phyloP scores from a whole-genome alignment of 2,888 invertebrate genomes.

The Cephus pygmeus region DNA sequence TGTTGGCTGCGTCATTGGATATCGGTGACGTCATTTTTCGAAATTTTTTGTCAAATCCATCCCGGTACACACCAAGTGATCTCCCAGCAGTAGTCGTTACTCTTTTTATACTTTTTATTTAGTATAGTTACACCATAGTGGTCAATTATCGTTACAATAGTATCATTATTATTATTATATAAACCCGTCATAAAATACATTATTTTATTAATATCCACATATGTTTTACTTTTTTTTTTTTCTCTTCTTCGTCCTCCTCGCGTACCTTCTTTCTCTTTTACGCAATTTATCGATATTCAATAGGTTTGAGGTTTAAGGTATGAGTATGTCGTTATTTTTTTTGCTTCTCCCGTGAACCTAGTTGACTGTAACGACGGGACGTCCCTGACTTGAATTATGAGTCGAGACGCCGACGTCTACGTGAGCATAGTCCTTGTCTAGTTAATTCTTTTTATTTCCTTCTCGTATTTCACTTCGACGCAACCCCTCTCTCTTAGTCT shows the following conservation, averaged over 20 bases:
- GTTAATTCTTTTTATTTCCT: background rate
- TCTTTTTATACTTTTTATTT: constrained; percentile 34
- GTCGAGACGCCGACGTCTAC: background rate
- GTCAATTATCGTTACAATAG: constrained; percentile 40
- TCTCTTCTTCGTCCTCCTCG: constrained; percentile 16
- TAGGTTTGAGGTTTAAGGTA: background rate
- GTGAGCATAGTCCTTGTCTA: background rate
- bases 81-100: background rate
- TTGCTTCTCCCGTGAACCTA: background rate
- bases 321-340: background rate
- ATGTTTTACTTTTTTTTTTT: constrained; percentile 26
- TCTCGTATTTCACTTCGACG: background rate
- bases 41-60: background rate
- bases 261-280: background rate
- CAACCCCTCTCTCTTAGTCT: background rate
- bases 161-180: constrained; percentile 56
- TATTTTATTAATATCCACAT: constrained; percentile 53
- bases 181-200: constrained; percentile 65
- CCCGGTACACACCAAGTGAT: background rate
- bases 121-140: constrained; percentile 35
- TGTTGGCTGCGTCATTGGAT: background rate
- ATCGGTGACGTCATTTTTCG: background rate
- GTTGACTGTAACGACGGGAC: background rate
- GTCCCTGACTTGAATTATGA: background rate
- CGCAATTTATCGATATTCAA: background rate